Evolutionary conservation across 2,888 invertebrate species (phyloP), one percentile per base, ranked within the genome.

Genomic region (Perizoma affinitatum): DNA sequence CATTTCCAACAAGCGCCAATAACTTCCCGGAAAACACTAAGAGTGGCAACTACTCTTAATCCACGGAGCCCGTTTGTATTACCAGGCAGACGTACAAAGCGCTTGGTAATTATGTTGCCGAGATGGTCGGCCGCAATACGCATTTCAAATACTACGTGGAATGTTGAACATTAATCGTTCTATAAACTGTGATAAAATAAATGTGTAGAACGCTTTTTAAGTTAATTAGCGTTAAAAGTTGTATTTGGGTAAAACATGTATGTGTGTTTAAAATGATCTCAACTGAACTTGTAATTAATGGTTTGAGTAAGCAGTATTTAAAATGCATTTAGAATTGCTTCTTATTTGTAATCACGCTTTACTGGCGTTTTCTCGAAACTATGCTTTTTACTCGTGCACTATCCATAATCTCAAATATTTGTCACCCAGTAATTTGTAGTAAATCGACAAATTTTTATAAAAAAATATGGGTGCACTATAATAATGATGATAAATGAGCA

Each of bases 1-100:
- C 97, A 54, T 97, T 96, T 84, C 94, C 96, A 56, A 95, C 95
- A 47, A 97, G 96, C 65, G 95, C 95, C 63, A 94, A 94, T 73
- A 95, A 94, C 77, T 95, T 96, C 80, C 95, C 95, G 72, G 90
- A 90, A 44, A 83, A 95, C 80, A 94, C 95, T 70, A 95, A 95
- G 75, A 96, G 95, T 76, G 95, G 95, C 67, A 95, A 76, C 69
- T 87, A 88, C 8, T 82, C 90, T 34, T 90, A 84, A 87, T 80
- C 72, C 46, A 52, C 48, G 67, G 61, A 50, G 71, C 70, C 51
- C 53, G 59, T 22, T 61, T 62, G 71, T 60, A 66, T 66, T 53
- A 63, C 63, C 11, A 69, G 65, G 48, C 66, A 72, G 68, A 70
- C 70, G 58, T 67, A 73, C 66, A 70, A 68, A 61, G 52, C 40